Evolutionary conservation across 2,797 vertebrate genomes (phyloP).

Genomic region (Aselliscus stoliczkanus): DNA sequence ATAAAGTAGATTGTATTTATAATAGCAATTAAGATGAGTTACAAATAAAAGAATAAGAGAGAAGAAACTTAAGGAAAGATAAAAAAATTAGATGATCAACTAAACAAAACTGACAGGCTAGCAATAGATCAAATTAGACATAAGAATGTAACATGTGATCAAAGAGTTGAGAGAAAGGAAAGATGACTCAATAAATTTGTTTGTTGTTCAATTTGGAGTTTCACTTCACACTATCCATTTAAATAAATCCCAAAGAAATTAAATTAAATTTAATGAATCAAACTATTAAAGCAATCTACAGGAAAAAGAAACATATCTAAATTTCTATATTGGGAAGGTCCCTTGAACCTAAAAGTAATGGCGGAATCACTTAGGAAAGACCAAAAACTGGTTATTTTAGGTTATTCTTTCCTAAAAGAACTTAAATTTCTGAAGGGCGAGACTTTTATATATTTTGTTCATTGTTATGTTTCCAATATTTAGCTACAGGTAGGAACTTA

Average conservation of each 20-base stretch:
- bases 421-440: conserved; percentile 19
- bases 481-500: background rate
- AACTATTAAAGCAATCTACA: background rate
- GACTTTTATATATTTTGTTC: background rate
- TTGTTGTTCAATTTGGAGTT: background rate
- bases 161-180: background rate
- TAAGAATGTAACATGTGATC: background rate
- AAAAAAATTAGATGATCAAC: background rate
- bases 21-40: background rate
- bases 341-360: background rate
- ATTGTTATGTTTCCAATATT: background rate
- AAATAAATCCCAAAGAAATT: background rate
- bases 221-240: background rate
- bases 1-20: background rate
- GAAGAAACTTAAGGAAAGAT: background rate
- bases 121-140: background rate
- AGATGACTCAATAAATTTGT: background rate
- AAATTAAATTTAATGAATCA: conserved; percentile 1
- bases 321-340: background rate
- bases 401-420: background rate
- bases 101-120: background rate
- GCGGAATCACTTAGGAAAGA: background rate
- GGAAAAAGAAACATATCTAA: background rate
- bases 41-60: conserved; percentile 1
- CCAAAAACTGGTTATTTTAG: background rate